Conservation (phyloP, 2,113 vertebrate species). For the Puffinus mauretanicus region DNA sequence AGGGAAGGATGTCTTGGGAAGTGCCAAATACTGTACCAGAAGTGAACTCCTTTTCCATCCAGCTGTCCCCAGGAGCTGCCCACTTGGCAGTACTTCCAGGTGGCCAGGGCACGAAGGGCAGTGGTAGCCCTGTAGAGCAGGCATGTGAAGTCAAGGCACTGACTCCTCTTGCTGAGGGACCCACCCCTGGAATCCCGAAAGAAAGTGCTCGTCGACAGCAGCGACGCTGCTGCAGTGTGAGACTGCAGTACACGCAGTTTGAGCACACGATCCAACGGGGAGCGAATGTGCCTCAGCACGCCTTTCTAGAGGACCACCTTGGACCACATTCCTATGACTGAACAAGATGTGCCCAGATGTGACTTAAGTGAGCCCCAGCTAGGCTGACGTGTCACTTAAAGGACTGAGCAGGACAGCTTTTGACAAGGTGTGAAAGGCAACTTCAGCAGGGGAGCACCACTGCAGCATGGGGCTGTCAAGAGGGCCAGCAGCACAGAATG, state of each 20-base stretch:
- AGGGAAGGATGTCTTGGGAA: not conserved
- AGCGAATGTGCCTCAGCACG: not conserved
- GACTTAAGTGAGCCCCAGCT: not conserved
- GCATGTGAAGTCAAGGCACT: not conserved
- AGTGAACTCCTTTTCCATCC: not conserved
- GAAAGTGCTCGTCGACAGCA: not conserved
- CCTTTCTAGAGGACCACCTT: not conserved
- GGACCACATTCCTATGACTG: not conserved
- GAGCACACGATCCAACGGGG: not conserved
- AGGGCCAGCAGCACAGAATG: not conserved
- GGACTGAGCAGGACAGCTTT: not conserved
- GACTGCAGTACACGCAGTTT: not conserved
- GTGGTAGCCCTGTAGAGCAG: not conserved
- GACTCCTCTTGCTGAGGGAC: not conserved
- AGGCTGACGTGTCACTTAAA: not conserved
- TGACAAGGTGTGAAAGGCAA: not conserved
- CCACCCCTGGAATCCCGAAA: not conserved
- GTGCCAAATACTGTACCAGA: not conserved
- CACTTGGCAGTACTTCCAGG: not conserved
- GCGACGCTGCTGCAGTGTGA: fast-evolving
- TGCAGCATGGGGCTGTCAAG: not conserved
- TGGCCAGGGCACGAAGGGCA: not conserved
- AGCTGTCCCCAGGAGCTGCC: not conserved
- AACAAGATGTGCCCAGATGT: not conserved
- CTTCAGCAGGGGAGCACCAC: not conserved